Evolutionary conservation across 1,140 invertebrate genomes (phyloP), one percentile per base, ranked within the genome.

Genomic region (Aphis gossypii): DNA sequence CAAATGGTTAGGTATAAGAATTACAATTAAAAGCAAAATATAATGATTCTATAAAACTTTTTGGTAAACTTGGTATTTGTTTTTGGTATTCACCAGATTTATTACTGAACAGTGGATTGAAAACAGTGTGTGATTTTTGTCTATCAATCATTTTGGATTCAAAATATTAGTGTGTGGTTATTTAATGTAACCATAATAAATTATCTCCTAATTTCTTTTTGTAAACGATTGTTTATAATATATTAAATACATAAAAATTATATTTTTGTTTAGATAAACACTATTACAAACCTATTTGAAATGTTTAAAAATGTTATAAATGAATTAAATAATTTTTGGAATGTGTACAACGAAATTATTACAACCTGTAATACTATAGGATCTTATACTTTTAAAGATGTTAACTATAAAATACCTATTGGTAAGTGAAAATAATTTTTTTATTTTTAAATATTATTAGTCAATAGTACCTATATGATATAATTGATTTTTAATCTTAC

Each of bases 311-410:
- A 18, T 41, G 21, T 83, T 56, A 11, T 93, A 41, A 0, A 82
- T 51, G 6, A 46, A 18, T 93, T 93, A 54, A 86, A 18, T 20
- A 30, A 54, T 30, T 93, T 84, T 93, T 93, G 91, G 91, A 41
- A 93, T 20, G 14, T 93, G 5, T 44, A 93, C 35, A 21, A 93
- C 14, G 91, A 93, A 83, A 84, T 93, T 41, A 30, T 56, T 25
- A 54, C 41, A 1, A 93, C 91, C 8, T 93, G 91, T 20, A 84
- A 93, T 93, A n/a, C 84, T 18, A 84, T 93, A 84, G 91, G 76
- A 51, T 18, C 23, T 44, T 93, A 93, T n/a, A 51, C 91, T 14
- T 93, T 54, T 46, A 51, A 35, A 23, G 91, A 93, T 41, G 46
- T 93, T 25, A 54, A 20, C 7, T 93, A 25, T 41, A 83, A 25